Base-by-base conservation (phyloP, 1,140 invertebrate genomes). In the Drosophila teissieri region DNA sequence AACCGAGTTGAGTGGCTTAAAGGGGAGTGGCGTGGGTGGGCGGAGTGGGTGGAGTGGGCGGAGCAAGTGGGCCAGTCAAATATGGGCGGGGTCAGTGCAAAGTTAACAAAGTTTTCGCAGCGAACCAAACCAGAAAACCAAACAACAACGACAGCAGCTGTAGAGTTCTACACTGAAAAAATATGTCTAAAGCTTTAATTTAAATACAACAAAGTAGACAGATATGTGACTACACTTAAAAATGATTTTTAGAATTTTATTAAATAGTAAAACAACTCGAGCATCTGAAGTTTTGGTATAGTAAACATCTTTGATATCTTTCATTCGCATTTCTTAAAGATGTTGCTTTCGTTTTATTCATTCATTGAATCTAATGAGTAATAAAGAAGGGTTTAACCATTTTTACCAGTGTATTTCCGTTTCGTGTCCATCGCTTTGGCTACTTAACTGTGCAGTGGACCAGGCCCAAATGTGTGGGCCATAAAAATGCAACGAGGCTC, bases 81-180 rank as follows among this genome's bases (percentile, higher is more conserved):
- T 56, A 44, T 17, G 46, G 15, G 36, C 39, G 39, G 24, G 45
- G 36, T 34, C 31, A 31, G 39, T 45, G 6, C 11, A 22, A 45
- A 84, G 82, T 73, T 86, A 88, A 82, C 82, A 88, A 86, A 86
- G 83, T 86, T 88, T 85, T 77, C 56, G 64, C 51, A 63, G 54
- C 64, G 51, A 76, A 68, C 62, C 73, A 76, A 76, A 75, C 60
- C 72, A 75, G 70, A 57, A 73, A 78, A 73, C 60, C 75, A 55
- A 79, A 61, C 55, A 80, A 72, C 74, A 51, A n/a, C 67, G 68
- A 42, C 49, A 37, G 17, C 62, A 73, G 65, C 54, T 49, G 42
- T 61, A 36, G 22, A 39, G 40, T 63, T 48, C n/a, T 45, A 45
- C 46, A 45, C 58, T 19, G 27, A 19, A 3, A 44, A 36, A 62